These are phyloP conservation scores for Tichodroma muraria DNA, from an alignment of 2,113 vertebrate genomes.

Conservation along the genomic window DNA sequence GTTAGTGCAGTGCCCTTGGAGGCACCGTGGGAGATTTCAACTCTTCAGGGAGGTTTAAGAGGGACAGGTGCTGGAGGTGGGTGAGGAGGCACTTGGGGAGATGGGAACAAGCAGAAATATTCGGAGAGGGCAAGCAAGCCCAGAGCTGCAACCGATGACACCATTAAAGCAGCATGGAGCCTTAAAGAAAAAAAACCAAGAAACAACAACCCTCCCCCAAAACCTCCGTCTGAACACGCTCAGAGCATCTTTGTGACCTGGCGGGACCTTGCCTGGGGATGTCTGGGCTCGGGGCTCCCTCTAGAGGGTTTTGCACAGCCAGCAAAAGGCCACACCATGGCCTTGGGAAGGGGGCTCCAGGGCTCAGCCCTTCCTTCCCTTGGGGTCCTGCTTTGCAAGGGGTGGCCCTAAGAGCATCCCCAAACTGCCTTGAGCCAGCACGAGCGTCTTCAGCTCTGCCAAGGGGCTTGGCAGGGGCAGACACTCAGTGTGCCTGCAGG, in stretches of 20 bases:
- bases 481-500: not conserved
- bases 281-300: slow-evolving; percentile 11
- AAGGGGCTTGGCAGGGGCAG: not conserved
- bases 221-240: not conserved
- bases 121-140: not conserved
- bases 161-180: not conserved
- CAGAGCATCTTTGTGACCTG: not conserved
- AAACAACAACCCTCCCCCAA: not conserved
- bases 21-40: not conserved
- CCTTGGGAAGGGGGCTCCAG: not conserved
- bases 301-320: slow-evolving; percentile 6
- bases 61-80: not conserved
- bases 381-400: not conserved
- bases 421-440: not conserved
- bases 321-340: accelerated
- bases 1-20: not conserved
- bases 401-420: not conserved
- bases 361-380: not conserved
- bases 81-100: not conserved
- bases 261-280: not conserved
- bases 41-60: not conserved
- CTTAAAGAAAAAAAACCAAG: accelerated
- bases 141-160: not conserved
- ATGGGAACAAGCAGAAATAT: not conserved
- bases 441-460: not conserved